These are phyloP conservation scores for Phalangium opilio DNA, from an alignment of 2,888 invertebrate species.

Conservation along the genomic window DNA sequence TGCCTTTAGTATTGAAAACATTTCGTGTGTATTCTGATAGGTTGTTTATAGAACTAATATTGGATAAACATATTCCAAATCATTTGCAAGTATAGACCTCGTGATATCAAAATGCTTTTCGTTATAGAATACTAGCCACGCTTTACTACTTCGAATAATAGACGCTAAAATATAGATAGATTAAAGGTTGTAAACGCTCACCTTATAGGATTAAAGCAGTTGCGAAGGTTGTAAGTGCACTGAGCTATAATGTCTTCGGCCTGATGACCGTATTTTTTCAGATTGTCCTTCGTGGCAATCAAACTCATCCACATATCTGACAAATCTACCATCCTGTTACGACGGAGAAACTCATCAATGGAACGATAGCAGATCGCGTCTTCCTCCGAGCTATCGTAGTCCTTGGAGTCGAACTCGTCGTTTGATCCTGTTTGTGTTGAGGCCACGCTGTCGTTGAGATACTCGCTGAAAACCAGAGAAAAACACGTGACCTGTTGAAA, in stretches of 20 bases:
- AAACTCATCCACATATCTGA: slow-evolving; percentile 14
- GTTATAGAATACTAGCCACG: too few relatives aligned
- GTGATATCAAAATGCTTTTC: too few relatives aligned
- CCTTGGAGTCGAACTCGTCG: background rate
- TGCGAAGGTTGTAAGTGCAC: slow-evolving; percentile 13
- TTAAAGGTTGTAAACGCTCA: too few relatives aligned
- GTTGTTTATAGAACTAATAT: too few relatives aligned
- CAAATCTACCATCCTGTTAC: slow-evolving; percentile 10
- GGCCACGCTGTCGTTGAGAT: background rate
- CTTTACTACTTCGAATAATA: too few relatives aligned
- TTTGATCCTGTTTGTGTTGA: background rate
- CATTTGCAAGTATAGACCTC: too few relatives aligned
- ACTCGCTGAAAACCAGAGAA: too few relatives aligned
- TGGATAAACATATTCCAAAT: too few relatives aligned
- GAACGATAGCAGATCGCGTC: slow-evolving; percentile 10
- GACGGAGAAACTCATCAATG: slow-evolving; percentile 12
- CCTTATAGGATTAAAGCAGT: slow-evolving; percentile 4
- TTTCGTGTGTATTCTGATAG: too few relatives aligned
- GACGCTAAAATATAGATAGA: too few relatives aligned
- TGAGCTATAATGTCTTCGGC: slow-evolving; percentile 9
- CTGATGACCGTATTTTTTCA: slow-evolving; percentile 10
- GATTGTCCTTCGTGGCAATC: slow-evolving; percentile 11
- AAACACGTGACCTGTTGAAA: too few relatives aligned
- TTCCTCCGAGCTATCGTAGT: background rate
- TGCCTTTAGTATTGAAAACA: too few relatives aligned